Evolutionary conservation across 2,113 vertebrate genomes (phyloP).

Genomic region (Collichthys lucidus): DNA sequence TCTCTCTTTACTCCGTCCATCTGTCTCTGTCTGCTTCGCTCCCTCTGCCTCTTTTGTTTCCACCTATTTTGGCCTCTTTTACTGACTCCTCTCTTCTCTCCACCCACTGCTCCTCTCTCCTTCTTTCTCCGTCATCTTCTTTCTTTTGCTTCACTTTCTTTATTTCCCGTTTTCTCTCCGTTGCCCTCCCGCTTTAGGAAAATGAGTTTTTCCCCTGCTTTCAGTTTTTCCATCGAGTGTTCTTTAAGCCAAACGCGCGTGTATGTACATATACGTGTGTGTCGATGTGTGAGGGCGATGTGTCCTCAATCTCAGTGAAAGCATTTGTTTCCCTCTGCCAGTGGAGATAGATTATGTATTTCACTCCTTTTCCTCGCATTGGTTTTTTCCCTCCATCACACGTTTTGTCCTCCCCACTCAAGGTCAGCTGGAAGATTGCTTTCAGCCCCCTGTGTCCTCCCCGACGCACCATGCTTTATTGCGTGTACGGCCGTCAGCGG

Average conservation of each 20-base stretch:
- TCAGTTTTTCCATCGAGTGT: slow-evolving; percentile 30
- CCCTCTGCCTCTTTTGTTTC: slow-evolving; percentile 50
- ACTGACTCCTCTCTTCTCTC: slow-evolving; percentile 39
- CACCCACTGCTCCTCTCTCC: slow-evolving; percentile 22
- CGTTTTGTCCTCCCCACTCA: slow-evolving; percentile 76
- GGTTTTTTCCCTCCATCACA: slow-evolving; percentile 49
- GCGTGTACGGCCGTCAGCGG: slow-evolving; percentile 50
- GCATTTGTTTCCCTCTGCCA: slow-evolving; percentile 74
- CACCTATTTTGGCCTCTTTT: slow-evolving; percentile 55
- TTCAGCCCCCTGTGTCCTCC: slow-evolving; percentile 80
- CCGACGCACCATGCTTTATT: slow-evolving; percentile 64
- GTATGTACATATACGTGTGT: slow-evolving; percentile 8
- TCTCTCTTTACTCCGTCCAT: slow-evolving; percentile 67
- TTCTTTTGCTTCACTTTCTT: slow-evolving; percentile 22
- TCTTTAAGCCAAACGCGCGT: slow-evolving; percentile 33
- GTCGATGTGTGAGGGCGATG: slow-evolving; percentile 57
- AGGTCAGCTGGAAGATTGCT: slow-evolving; percentile 83
- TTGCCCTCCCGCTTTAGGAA: slow-evolving; percentile 50
- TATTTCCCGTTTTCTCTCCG: neutral
- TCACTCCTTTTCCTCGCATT: slow-evolving; percentile 72
- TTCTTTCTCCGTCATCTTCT: slow-evolving; percentile 24
- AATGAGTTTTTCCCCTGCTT: slow-evolving; percentile 58
- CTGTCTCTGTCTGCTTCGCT: slow-evolving; percentile 69
- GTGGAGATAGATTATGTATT: slow-evolving; percentile 81
- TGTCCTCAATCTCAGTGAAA: slow-evolving; percentile 78